Percentiles rank a stretch among this genome's conserved stretches.
phyloP scores from a whole-genome alignment of 2,797 vertebrate species.

The Alfaro cultratus region DNA sequence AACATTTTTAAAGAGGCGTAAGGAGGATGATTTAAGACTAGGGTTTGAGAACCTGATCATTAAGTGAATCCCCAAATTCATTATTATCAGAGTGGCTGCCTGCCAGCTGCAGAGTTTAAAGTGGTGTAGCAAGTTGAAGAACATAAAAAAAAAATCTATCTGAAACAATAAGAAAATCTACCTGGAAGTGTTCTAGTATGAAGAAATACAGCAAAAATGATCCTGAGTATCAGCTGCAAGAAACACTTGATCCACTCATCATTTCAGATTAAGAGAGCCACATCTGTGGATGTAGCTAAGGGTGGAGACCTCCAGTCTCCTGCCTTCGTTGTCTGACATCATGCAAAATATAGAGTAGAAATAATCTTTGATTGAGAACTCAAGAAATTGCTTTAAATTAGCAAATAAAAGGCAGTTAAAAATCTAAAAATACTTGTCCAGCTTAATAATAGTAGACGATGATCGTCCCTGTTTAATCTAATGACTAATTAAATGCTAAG shows the following conservation, averaged over 20 bases:
- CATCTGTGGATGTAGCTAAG: neutral
- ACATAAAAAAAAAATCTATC: neutral
- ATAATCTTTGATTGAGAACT: neutral
- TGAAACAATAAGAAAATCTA: neutral
- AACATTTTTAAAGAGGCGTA: neutral
- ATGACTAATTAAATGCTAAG: neutral
- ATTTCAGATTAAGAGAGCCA: neutral
- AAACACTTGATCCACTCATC: neutral
- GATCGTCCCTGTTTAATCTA: neutral
- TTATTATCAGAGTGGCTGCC: slow-evolving; percentile 1
- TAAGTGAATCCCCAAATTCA: slow-evolving; percentile 15
- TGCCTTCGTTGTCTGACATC: neutral
- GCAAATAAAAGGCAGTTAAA: neutral
- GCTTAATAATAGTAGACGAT: neutral
- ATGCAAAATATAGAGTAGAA: neutral
- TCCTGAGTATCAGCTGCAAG: neutral
- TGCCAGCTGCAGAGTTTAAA: slow-evolving; percentile 7
- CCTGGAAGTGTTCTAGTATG: too few species aligned
- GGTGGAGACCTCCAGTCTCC: too few species aligned
- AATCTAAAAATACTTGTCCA: neutral
- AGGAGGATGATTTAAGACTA: neutral
- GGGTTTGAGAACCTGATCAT: neutral
- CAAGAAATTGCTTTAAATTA: neutral
- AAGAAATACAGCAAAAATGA: neutral
- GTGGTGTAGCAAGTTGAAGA: neutral